Base-by-base conservation (phyloP, 1,140 invertebrate genomes). In the Mizuhopecten yessoensis region DNA sequence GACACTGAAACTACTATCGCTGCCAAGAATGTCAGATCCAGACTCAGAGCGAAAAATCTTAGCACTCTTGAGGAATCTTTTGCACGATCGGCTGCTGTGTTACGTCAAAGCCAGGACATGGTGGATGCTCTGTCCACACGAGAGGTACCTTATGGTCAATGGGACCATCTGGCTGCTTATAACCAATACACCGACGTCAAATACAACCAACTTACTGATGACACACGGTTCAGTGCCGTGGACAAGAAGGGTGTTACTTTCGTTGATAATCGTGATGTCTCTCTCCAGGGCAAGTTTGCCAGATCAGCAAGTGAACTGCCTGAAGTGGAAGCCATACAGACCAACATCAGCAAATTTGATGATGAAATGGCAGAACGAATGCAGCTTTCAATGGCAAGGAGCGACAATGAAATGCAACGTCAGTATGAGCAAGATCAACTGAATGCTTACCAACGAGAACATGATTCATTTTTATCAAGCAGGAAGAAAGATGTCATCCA, bases 61-160 rank as follows among this genome's bases (percentile, higher is more conserved):
- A 75, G 29, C n/a, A 17, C 57, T 17, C 57, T 75, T n/a, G 57
- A 75, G 11, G 57, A 75, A 23, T 75, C 57, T 5, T 75, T 75
- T n/a, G 57, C 23, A 29, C 1, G 57, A 75, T 75, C 57, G 11
- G 57, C 57, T 75, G 57, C 57, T 7, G 23, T n/a, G n/a, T 75
- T 75, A 75, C 57, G 57, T 29, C 57, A 75, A n/a, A 75, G 57
- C 57, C 57, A 75, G 57, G 57, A 75, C 57, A 75, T 75, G 57
- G n/a, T 75, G 23, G 57, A 75, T n/a, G 57, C 57, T 75, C 11
- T 75, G 5, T 75, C 57, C 29, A 75, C 57, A 29, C 57, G 57
- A 2, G 57, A 75, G n/a, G 57, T 75, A 9, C 23, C 57, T 75
- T 75, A 75, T 29, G 29, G 57, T 29, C 57, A n/a, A 75, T 75